A percentile compares a stretch with the other conserved stretches of the same genome.
Conservation (phyloP, 2,113 vertebrate species). For the Nothobranchius furzeri region DNA sequence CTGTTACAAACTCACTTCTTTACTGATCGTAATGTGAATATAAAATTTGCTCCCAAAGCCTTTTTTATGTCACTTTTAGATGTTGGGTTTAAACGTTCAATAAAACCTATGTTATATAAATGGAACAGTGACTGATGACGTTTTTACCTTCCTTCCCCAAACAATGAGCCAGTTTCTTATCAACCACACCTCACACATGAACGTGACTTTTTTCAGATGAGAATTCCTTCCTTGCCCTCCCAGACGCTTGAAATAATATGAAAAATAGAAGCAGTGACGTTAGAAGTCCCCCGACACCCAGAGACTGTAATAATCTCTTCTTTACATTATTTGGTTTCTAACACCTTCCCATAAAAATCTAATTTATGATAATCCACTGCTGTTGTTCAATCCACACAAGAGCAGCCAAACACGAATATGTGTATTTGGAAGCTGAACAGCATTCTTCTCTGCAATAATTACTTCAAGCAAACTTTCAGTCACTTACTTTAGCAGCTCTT, state of each 20-base stretch:
- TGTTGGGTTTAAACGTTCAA: neutral
- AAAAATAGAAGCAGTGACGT: conserved; percentile 55
- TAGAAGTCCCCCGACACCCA: conserved; percentile 66
- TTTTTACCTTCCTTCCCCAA: conserved; percentile 7
- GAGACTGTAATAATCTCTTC: conserved; percentile 72
- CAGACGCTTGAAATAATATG: conserved; percentile 24
- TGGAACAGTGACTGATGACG: neutral
- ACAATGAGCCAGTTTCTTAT: conserved; percentile 13
- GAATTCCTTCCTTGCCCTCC: conserved; percentile 40
- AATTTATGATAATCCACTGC: conserved; percentile 74
- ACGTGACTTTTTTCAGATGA: conserved; percentile 27
- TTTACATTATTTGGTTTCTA: conserved; percentile 64
- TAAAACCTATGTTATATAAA: conserved; percentile 3
- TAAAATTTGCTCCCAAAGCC: neutral
- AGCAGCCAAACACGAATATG: conserved; percentile 60
- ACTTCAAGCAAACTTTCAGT: conserved; percentile 56
- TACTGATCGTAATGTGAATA: neutral
- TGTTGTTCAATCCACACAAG: conserved; percentile 70
- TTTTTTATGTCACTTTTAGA: neutral
- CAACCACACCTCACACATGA: conserved; percentile 22
- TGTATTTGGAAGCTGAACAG: conserved; percentile 38
- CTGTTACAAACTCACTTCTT: neutral
- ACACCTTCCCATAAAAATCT: conserved; percentile 59
- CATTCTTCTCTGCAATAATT: conserved; percentile 63
- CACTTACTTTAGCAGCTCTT: conserved; percentile 41